These are phyloP conservation scores for Pelvicachromis taeniatus DNA, from an alignment of 2,113 vertebrate genomes.

Conservation along the genomic window DNA sequence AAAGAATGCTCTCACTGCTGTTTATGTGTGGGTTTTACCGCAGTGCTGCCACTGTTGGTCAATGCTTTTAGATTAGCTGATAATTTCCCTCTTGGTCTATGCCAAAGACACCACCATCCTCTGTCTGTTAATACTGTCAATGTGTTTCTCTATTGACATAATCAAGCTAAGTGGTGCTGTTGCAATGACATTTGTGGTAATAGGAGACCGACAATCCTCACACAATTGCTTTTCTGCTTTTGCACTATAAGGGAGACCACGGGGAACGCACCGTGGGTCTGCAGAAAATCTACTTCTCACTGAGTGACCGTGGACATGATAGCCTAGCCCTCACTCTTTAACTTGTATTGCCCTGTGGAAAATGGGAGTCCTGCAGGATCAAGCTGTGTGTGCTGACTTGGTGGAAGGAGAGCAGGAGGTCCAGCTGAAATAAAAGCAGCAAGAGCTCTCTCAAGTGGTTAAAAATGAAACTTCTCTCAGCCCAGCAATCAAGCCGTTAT, in stretches of 20 bases:
- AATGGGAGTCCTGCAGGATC: constrained; percentile 40
- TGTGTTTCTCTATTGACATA: constrained; percentile 60
- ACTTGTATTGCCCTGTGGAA: constrained; percentile 56
- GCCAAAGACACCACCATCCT: not conserved
- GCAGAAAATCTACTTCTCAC: constrained; percentile 48
- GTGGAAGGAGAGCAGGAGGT: not conserved
- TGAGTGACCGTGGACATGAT: constrained; percentile 54
- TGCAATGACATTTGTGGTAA: constrained; percentile 64
- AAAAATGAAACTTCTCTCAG: constrained; percentile 14
- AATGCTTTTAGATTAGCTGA: constrained; percentile 51
- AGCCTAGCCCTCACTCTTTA: constrained; percentile 51
- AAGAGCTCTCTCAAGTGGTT: constrained; percentile 67
- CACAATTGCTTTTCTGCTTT: constrained; percentile 51
- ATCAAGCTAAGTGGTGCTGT: constrained; percentile 61
- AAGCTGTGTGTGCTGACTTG: constrained; percentile 29
- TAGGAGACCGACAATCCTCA: constrained; percentile 58
- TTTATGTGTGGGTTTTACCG: constrained; percentile 1
- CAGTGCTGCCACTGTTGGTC: constrained; percentile 27
- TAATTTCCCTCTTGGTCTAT: constrained; percentile 50
- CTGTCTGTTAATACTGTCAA: constrained; percentile 36
- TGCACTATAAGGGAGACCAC: constrained; percentile 28
- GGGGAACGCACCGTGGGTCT: constrained; percentile 19
- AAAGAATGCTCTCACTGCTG: not conserved
- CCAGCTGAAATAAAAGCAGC: constrained; percentile 32
- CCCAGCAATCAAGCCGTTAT: not conserved